Conservation (phyloP, 2,113 vertebrate species). For the Zosterops pallidus region DNA sequence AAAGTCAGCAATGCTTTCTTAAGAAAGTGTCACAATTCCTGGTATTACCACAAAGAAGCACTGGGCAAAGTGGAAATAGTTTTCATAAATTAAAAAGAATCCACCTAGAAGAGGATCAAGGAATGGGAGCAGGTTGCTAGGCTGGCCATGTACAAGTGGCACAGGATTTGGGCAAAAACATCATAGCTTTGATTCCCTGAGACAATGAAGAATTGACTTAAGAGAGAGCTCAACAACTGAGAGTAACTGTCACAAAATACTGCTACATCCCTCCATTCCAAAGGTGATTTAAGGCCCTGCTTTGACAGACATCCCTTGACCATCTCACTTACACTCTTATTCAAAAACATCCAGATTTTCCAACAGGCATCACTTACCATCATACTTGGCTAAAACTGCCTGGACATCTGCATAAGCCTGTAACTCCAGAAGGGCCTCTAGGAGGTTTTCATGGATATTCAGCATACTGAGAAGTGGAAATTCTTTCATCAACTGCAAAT, state of each 20-base stretch:
- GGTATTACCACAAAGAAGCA: neutral
- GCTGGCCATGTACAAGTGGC: neutral
- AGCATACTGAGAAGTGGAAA: conserved; percentile 97
- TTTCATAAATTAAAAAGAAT: neutral
- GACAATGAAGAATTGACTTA: neutral
- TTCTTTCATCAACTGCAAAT: conserved; percentile 94
- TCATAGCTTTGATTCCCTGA: neutral
- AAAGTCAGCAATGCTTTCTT: conserved; percentile 34
- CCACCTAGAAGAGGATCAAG: neutral
- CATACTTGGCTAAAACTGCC: conserved; percentile 97
- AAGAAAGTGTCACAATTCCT: conserved; percentile 24
- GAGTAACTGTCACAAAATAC: neutral
- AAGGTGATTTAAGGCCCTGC: neutral
- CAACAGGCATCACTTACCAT: conserved; percentile 78
- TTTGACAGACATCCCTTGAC: neutral
- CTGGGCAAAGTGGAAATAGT: neutral
- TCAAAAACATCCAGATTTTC: neutral
- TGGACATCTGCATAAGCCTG: conserved; percentile 98
- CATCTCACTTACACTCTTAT: fast-evolving
- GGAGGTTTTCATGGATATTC: conserved; percentile 98
- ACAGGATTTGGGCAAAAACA: neutral
- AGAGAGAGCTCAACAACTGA: neutral
- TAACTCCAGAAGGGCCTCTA: conserved; percentile 95
- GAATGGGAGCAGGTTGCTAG: neutral
- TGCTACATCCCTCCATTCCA: neutral